These are phyloP conservation scores for Psittacula cyanocephala DNA, from an alignment of 2,113 vertebrate genomes.

Conservation along the genomic window DNA sequence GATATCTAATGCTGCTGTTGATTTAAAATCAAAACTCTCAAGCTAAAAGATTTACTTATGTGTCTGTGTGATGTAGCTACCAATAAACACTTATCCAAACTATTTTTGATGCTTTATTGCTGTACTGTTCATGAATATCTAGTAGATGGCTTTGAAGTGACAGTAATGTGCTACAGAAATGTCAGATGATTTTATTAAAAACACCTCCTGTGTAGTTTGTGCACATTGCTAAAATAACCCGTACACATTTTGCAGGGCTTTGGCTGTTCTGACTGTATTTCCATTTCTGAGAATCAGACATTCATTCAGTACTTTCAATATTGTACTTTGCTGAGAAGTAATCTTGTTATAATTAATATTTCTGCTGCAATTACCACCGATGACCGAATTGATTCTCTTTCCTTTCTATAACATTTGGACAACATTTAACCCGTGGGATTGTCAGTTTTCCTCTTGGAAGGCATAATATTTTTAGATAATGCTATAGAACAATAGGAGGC, in stretches of 20 bases:
- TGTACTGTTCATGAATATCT: constrained; percentile 37
- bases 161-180: constrained; percentile 50
- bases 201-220: constrained; percentile 12
- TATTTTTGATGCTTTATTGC: constrained; percentile 12
- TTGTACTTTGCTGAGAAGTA: constrained; percentile 2
- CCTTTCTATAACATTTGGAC: not conserved
- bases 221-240: constrained; percentile 18
- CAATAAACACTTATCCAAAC: constrained; percentile 46
- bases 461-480: not conserved
- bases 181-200: constrained; percentile 10
- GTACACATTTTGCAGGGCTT: constrained; percentile 20
- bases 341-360: constrained; percentile 35
- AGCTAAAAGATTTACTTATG: constrained; percentile 31
- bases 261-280: not conserved
- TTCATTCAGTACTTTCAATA: constrained; percentile 1
- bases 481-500: constrained; percentile 59
- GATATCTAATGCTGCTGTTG: constrained; percentile 45
- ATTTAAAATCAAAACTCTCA: constrained; percentile 47
- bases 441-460: constrained; percentile 8
- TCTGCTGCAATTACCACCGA: constrained; percentile 2
- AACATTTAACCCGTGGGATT: not conserved
- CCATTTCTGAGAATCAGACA: constrained; percentile 12
- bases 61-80: constrained; percentile 20
- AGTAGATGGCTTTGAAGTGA: not conserved
- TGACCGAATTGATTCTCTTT: not conserved